Conservation (phyloP, 2,797 vertebrate genomes). For the Amblyopsis hoosieri region DNA sequence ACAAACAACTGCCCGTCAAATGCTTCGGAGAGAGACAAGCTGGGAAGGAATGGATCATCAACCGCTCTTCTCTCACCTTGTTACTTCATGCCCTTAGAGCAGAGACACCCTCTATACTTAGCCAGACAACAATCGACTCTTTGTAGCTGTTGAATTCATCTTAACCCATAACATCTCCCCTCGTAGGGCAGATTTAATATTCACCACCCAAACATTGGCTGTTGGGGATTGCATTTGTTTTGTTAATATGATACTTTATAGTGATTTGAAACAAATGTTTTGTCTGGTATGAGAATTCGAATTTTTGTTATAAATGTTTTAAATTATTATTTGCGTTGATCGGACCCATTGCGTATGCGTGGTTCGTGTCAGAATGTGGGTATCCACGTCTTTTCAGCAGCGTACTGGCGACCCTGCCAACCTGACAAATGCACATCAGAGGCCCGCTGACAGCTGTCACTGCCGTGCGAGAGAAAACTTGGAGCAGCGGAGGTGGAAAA, state of each 20-base stretch:
- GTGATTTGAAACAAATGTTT: no score
- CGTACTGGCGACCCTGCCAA: conserved; percentile 70
- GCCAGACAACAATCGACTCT: conserved; percentile 17
- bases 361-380: conserved; percentile 58
- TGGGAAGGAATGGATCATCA: conserved; percentile 28
- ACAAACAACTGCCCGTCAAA: conserved; percentile 61
- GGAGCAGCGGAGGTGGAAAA: conserved; percentile 37
- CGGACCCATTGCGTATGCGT: conserved; percentile 56
- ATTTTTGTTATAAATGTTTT: no score
- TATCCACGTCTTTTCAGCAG: neutral
- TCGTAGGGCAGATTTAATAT: neutral
- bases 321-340: neutral
- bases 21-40: conserved; percentile 48
- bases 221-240: no score
- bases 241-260: no score
- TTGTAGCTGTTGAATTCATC: conserved; percentile 19
- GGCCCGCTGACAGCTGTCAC: conserved; percentile 81
- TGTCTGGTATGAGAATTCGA: no score
- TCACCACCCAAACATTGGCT: no score
- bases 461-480: conserved; percentile 36
- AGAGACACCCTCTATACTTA: conserved; percentile 27
- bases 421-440: conserved; percentile 81
- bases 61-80: neutral
- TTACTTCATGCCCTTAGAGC: conserved; percentile 24
- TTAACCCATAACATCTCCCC: neutral